Conservation (phyloP, 2,113 vertebrate species). For the Entosphenus tridentatus region DNA sequence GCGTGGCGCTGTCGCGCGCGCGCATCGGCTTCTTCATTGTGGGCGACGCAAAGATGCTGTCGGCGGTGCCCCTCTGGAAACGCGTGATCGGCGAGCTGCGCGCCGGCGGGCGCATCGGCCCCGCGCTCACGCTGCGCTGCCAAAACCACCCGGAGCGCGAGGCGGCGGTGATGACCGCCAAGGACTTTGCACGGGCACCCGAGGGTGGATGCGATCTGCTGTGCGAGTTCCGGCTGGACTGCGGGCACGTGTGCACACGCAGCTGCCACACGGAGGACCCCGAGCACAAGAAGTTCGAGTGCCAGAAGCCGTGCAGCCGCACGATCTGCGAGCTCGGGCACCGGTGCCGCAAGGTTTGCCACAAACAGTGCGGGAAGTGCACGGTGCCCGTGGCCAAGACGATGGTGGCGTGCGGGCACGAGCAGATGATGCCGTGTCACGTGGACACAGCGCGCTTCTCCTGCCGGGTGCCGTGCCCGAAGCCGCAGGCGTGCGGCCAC, state of each 20-base stretch:
- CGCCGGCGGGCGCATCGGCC: constrained; percentile 31
- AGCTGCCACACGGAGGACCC: constrained; percentile 63
- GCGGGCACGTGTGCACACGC: constrained; percentile 56
- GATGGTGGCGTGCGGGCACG: constrained; percentile 38
- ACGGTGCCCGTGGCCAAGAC: constrained; percentile 31
- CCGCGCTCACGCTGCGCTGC: constrained; percentile 36
- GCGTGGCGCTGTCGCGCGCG: constrained; percentile 69
- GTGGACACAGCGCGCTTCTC: constrained; percentile 20
- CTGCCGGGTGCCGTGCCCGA: constrained; percentile 38
- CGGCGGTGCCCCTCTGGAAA: constrained; percentile 48
- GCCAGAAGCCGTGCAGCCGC: constrained; percentile 44
- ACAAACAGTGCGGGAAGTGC: constrained; percentile 32
- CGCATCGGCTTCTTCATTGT: constrained; percentile 70
- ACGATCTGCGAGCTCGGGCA: constrained; percentile 40
- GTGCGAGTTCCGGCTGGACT: constrained; percentile 49
- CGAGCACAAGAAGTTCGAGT: constrained; percentile 39
- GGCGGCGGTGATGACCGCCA: constrained; percentile 24
- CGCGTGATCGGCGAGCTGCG: constrained; percentile 42
- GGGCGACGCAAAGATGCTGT: constrained; percentile 49
- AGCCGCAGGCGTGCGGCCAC: constrained; percentile 38
- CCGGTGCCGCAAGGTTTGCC: constrained; percentile 31
- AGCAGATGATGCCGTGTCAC: constrained; percentile 52
- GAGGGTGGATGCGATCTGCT: constrained; percentile 62
- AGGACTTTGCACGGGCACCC: constrained; percentile 43
- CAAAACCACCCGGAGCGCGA: constrained; percentile 54